phyloP scores from a whole-genome alignment of 2,113 vertebrate genomes.

The Sturnus vulgaris region DNA sequence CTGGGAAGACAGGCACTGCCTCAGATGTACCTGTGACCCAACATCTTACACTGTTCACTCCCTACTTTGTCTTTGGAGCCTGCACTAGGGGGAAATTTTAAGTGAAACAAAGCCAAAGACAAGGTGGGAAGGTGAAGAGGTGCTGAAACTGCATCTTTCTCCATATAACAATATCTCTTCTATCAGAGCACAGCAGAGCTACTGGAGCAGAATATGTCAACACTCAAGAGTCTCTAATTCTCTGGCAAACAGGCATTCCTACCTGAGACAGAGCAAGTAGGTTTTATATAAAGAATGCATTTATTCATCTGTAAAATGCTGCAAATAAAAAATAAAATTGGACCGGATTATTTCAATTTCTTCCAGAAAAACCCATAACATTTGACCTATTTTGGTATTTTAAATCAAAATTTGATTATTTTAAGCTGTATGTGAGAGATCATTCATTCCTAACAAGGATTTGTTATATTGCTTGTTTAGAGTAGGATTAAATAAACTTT shows the following conservation, averaged over 20 bases:
- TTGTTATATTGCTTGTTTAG: constrained; percentile 29
- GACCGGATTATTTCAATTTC: not conserved
- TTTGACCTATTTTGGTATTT: not conserved
- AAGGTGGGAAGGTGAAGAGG: not conserved
- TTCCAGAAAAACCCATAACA: not conserved
- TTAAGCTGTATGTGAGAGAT: constrained; percentile 14
- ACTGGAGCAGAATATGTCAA: not conserved
- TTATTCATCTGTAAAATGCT: constrained; percentile 19
- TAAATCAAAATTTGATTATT: constrained; percentile 34
- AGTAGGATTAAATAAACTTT: constrained; percentile 35
- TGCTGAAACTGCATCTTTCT: not conserved
- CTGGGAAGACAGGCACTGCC: not conserved
- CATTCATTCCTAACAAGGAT: constrained; percentile 23
- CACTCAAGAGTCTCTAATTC: not conserved
- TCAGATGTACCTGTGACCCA: rapidly evolving
- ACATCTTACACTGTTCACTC: not conserved
- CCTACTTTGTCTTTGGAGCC: not conserved
- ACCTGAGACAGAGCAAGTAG: not conserved
- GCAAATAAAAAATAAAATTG: constrained; percentile 36
- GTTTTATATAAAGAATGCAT: not conserved
- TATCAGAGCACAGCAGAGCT: not conserved
- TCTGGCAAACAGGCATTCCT: not conserved
- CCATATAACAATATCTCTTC: not conserved
- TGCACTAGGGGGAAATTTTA: not conserved
- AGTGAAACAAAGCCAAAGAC: not conserved